Conservation (phyloP, 2,113 vertebrate genomes). For the Micronycteris hirsuta region DNA sequence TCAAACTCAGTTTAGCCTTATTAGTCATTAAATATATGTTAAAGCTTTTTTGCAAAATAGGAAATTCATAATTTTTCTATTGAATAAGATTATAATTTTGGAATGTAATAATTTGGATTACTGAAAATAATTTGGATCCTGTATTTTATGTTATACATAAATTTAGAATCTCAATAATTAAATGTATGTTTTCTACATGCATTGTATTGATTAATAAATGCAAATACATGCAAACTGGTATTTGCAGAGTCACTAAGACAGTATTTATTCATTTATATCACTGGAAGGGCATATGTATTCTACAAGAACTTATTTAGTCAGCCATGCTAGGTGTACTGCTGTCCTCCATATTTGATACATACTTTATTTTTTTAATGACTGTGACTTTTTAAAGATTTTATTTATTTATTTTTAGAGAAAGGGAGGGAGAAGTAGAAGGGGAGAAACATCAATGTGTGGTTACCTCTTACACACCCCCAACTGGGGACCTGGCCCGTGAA, state of each 20-base stretch:
- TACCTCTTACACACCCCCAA: too few species aligned
- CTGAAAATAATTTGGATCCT: slow-evolving; percentile 16
- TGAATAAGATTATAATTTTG: background rate
- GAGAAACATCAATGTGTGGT: too few species aligned
- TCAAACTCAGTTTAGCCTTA: background rate
- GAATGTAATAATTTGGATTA: background rate
- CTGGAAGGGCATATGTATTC: background rate
- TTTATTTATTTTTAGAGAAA: too few species aligned
- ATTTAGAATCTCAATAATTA: slow-evolving; percentile 18
- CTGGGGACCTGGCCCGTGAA: too few species aligned
- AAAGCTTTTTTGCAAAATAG: slow-evolving; percentile 14
- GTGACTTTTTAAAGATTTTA: too few species aligned
- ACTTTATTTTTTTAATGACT: too few species aligned
- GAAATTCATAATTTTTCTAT: background rate
- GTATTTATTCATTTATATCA: background rate
- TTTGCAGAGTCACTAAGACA: background rate
- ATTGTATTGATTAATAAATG: background rate
- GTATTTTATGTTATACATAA: slow-evolving; percentile 8
- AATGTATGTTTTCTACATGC: background rate
- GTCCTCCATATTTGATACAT: background rate
- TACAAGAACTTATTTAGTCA: background rate
- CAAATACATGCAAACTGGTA: background rate
- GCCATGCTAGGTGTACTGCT: background rate
- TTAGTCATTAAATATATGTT: background rate
- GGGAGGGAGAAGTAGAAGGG: too few species aligned